Evolutionary conservation across 2,113 vertebrate genomes (phyloP).

Genomic region (Ciconia boyciana): DNA sequence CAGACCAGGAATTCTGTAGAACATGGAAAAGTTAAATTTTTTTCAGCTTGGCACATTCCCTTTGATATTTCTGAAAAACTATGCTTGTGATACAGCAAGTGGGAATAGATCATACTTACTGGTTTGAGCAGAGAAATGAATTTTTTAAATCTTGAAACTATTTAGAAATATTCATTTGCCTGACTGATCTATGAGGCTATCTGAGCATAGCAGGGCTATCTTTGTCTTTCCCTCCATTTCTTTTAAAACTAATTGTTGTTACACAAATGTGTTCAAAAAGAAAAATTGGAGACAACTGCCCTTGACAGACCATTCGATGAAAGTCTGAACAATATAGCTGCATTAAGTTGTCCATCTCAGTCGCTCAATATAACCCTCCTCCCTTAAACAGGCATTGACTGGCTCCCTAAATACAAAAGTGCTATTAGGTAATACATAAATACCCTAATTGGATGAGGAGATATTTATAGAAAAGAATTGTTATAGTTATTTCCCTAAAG

Average conservation of each 20-base stretch:
- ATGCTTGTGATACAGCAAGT: not conserved
- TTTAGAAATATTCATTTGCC: not conserved
- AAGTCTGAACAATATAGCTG: not conserved
- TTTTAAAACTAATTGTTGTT: not conserved
- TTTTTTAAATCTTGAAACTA: not conserved
- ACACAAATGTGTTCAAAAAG: not conserved
- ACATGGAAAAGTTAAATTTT: not conserved
- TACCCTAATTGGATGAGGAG: not conserved
- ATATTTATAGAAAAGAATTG: not conserved
- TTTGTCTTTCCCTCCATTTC: not conserved
- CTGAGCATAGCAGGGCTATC: not conserved
- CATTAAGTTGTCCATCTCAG: not conserved
- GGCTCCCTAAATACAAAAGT: not conserved
- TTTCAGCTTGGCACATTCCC: not conserved
- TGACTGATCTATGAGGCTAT: not conserved
- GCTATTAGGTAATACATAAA: not conserved
- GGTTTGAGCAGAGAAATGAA: not conserved
- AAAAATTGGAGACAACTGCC: not conserved
- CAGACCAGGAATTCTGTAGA: not conserved
- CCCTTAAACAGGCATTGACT: not conserved
- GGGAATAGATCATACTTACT: not conserved
- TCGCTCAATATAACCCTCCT: not conserved
- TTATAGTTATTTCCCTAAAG: not conserved
- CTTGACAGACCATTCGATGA: not conserved
- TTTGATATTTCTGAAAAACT: not conserved